phyloP scores from a whole-genome alignment of 2,797 vertebrate genomes.

The Cuniculus paca region DNA sequence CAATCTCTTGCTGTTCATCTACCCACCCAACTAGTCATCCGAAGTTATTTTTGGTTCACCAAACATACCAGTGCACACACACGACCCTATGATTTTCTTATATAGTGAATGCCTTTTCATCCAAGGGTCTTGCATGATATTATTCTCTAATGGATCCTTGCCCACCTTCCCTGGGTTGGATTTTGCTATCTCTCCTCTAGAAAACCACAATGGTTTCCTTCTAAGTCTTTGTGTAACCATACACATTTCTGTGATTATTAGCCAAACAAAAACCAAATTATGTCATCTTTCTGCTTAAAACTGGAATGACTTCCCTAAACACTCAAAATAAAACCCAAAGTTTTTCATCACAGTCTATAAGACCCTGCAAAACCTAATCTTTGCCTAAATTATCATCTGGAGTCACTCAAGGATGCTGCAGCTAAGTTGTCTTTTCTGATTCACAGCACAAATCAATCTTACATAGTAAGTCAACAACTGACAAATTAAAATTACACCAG shows the following conservation, averaged over 20 bases:
- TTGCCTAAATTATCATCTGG: not conserved
- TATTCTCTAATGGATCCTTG: not conserved
- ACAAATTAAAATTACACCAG: not conserved
- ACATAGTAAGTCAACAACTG: not conserved
- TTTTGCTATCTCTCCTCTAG: not conserved
- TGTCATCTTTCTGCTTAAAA: constrained; percentile 51
- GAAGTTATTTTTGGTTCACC: constrained; percentile 46
- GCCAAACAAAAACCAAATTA: constrained; percentile 46
- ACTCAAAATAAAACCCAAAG: constrained; percentile 51
- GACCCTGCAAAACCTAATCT: not conserved
- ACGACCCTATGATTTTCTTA: not conserved
- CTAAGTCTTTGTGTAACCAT: constrained; percentile 12
- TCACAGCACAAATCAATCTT: not conserved
- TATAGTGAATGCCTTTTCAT: constrained; percentile 1
- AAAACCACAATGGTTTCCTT: constrained; percentile 1
- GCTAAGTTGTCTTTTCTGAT: constrained; percentile 30
- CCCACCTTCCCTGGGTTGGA: not conserved
- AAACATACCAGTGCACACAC: not conserved
- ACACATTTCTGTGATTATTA: not conserved
- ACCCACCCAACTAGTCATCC: not conserved
- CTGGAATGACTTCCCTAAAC: constrained; percentile 33
- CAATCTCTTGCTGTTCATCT: not conserved
- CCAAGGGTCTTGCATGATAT: not conserved
- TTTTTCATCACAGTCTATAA: constrained; percentile 11
- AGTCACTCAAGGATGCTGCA: not conserved